A percentile compares a stretch with the other conserved stretches of the same genome.
Conservation (phyloP, 2,797 vertebrate species). For the Poeciliopsis gracilis region DNA sequence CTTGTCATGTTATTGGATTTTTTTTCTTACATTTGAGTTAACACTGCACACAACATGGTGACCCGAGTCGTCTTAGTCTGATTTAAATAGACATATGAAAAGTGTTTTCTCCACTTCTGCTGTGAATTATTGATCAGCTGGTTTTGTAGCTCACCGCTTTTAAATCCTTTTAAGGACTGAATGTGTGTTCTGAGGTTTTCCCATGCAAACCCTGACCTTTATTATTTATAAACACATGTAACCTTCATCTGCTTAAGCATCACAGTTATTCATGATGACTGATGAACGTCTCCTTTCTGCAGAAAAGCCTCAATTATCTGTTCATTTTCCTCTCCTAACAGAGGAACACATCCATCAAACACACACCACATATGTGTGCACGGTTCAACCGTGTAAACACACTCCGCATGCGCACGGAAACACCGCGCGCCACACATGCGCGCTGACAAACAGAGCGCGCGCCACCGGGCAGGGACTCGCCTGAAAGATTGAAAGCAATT, state of each 20-base stretch:
- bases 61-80: not conserved
- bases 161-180: constrained; percentile 73
- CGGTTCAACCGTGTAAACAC: constrained; percentile 49
- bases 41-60: not conserved
- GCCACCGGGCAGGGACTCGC: constrained; percentile 87
- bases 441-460: constrained; percentile 68
- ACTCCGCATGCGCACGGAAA: constrained; percentile 14
- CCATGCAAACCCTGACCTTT: constrained; percentile 66
- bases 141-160: constrained; percentile 74
- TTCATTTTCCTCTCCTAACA: constrained; percentile 57
- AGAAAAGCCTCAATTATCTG: constrained; percentile 63
- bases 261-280: not conserved
- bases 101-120: constrained; percentile 49
- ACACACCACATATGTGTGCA: constrained; percentile 64
- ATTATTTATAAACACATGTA: constrained; percentile 72
- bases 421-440: constrained; percentile 39
- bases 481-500: constrained; percentile 99
- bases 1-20: no score
- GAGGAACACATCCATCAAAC: constrained; percentile 75
- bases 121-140: constrained; percentile 75
- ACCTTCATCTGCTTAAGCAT: constrained; percentile 37
- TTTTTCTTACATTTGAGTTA: no score
- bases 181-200: constrained; percentile 75
- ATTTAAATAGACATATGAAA: not conserved
- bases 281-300: constrained; percentile 50